A percentile compares a stretch with the other conserved stretches of the same genome.
These are phyloP conservation scores for Ostrea denselamellosa DNA, from an alignment of 1,140 invertebrate genomes.

Conservation along the genomic window DNA sequence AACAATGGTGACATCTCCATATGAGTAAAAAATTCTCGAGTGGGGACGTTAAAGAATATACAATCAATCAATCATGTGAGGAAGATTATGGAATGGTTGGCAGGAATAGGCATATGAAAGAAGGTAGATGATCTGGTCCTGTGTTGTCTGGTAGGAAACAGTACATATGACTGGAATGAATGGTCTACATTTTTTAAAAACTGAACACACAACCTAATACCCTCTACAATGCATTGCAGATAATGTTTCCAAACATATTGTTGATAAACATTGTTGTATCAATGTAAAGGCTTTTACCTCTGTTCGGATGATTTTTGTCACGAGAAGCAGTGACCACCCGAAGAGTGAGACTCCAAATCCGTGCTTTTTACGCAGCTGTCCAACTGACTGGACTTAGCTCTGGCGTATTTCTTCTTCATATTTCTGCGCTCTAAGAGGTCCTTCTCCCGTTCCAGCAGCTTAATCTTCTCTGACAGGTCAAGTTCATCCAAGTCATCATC, in stretches of 20 bases:
- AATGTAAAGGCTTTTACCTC: not conserved
- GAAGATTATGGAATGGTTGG: too few relatives aligned
- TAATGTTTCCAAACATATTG: not conserved
- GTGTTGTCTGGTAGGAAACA: too few relatives aligned
- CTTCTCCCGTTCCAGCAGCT: slow-evolving; percentile 56
- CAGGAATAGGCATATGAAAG: too few relatives aligned
- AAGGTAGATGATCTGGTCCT: too few relatives aligned
- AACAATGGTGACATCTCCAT: too few relatives aligned
- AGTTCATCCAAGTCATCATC: slow-evolving; percentile 53
- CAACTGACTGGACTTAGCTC: slow-evolving; percentile 53
- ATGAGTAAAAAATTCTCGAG: too few relatives aligned
- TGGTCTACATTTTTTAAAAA: too few relatives aligned
- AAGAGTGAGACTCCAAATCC: not conserved
- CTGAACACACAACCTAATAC: too few relatives aligned
- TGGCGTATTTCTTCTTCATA: slow-evolving; percentile 56
- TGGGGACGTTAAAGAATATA: too few relatives aligned
- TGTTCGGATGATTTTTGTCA: slow-evolving; percentile 24
- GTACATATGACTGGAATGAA: too few relatives aligned
- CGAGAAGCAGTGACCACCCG: not conserved
- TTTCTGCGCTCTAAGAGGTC: slow-evolving; percentile 53
- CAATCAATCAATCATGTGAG: too few relatives aligned
- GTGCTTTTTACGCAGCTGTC: slow-evolving; percentile 21
- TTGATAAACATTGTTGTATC: not conserved
- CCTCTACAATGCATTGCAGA: too few relatives aligned
- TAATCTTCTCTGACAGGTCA: slow-evolving; percentile 51